Evolutionary conservation across 2,113 vertebrate genomes (phyloP).

Genomic region (Cinclus cinclus): DNA sequence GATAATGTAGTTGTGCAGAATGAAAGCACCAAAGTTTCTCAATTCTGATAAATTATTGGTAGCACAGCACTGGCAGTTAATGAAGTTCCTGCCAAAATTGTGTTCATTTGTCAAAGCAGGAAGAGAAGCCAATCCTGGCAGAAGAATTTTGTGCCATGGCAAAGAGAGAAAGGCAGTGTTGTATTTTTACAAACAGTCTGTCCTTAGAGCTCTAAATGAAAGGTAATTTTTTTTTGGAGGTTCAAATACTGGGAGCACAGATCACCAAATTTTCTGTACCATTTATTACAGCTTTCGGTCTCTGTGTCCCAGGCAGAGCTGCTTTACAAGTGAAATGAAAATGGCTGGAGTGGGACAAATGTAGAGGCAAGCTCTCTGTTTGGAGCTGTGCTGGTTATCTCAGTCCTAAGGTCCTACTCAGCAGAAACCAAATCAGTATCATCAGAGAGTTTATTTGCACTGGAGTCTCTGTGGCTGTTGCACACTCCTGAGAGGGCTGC

Average conservation of each 20-base stretch:
- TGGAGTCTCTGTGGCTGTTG: conserved; percentile 9
- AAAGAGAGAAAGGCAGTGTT: background rate
- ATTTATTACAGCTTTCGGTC: background rate
- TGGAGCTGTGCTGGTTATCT: conserved; percentile 22
- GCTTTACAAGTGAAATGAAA: conserved; percentile 13
- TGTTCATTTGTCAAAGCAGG: conserved; percentile 25
- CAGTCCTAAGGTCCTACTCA: conserved; percentile 20
- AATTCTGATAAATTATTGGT: conserved; percentile 34
- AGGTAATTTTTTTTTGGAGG: background rate
- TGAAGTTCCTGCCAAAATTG: background rate
- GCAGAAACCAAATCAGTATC: conserved; percentile 21
- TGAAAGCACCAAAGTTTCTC: conserved; percentile 22
- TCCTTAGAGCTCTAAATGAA: background rate
- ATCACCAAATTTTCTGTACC: background rate
- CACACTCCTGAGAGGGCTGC: background rate
- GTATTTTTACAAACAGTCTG: background rate
- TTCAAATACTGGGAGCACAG: background rate
- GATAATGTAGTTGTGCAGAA: background rate
- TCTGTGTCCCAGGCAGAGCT: background rate
- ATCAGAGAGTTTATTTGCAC: conserved; percentile 9
- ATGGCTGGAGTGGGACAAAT: conserved; percentile 35
- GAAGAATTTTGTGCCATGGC: background rate
- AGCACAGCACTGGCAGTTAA: background rate
- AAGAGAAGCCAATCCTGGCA: background rate
- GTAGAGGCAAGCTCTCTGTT: background rate